Evolutionary conservation across 2,888 invertebrate species (phyloP).

Genomic region (Nowickia ferox): DNA sequence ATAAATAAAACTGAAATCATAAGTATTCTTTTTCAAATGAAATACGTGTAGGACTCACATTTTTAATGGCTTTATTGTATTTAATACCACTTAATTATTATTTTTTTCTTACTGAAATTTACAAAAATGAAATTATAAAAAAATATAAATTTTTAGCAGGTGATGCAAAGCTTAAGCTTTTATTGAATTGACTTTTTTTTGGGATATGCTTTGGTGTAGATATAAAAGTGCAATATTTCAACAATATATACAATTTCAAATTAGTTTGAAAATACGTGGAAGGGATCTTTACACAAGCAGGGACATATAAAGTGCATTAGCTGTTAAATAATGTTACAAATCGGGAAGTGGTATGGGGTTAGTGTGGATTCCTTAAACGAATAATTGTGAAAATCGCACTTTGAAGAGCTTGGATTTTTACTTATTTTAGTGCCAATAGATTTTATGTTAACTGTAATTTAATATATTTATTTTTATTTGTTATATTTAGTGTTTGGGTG

Average conservation of each 20-base stretch:
- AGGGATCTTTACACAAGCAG: conserved; percentile 49
- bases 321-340: conserved; percentile 45
- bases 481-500: background rate
- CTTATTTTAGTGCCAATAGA: conserved; percentile 2
- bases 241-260: conserved; percentile 23
- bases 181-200: conserved; percentile 13
- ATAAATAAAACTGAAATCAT: background rate
- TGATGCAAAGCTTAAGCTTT: conserved; percentile 61
- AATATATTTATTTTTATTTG: background rate
- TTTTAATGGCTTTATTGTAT: background rate
- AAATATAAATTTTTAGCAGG: conserved; percentile 41
- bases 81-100: background rate
- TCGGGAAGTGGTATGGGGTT: background rate
- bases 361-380: conserved; percentile 7
- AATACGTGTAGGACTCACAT: conserved; percentile 23
- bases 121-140: conserved; percentile 47
- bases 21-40: background rate
- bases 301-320: conserved; percentile 65
- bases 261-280: conserved; percentile 28
- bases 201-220: conserved; percentile 8
- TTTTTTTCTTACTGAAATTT: conserved; percentile 42
- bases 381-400: background rate
- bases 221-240: conserved; percentile 46
- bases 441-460: background rate
- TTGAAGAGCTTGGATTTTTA: background rate